Evolutionary conservation across 2,797 vertebrate genomes (phyloP).

Genomic region (Pyrocephalus nanus): DNA sequence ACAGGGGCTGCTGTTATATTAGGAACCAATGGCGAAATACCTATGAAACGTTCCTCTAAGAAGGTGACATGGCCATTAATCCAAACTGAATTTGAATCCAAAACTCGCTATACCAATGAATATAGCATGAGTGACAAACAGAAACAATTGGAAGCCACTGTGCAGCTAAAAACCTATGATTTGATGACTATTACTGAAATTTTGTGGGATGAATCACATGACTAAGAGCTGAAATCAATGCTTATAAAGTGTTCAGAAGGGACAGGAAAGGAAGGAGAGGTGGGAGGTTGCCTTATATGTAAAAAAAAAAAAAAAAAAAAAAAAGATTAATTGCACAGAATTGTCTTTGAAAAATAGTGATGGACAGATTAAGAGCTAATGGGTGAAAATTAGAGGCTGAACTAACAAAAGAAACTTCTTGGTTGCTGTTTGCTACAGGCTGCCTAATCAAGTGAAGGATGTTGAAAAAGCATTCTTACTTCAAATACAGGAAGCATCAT

Average conservation of each 20-base stretch:
- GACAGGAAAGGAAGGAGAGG: background rate
- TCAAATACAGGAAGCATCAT: background rate
- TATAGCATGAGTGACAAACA: background rate
- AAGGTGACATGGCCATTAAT: background rate
- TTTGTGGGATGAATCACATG: background rate
- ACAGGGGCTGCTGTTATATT: background rate
- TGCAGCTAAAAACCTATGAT: background rate
- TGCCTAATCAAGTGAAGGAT: background rate
- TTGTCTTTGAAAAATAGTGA: background rate
- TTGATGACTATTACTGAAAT: background rate
- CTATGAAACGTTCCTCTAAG: background rate
- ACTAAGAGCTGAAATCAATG: background rate
- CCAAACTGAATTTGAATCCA: background rate
- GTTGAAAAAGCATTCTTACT: background rate
- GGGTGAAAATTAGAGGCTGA: background rate
- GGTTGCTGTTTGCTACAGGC: background rate
- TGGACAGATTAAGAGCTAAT: background rate
- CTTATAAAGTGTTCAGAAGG: background rate
- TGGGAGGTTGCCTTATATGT: background rate
- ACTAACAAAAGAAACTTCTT: background rate
- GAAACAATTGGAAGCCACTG: background rate
- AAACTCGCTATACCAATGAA: background rate
- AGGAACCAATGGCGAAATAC: background rate
- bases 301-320: background rate
- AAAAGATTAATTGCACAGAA: background rate